A percentile compares a stretch with the other conserved stretches of the same genome.
Conservation (phyloP, 2,888 invertebrate genomes). For the Eupithecia subumbrata region DNA sequence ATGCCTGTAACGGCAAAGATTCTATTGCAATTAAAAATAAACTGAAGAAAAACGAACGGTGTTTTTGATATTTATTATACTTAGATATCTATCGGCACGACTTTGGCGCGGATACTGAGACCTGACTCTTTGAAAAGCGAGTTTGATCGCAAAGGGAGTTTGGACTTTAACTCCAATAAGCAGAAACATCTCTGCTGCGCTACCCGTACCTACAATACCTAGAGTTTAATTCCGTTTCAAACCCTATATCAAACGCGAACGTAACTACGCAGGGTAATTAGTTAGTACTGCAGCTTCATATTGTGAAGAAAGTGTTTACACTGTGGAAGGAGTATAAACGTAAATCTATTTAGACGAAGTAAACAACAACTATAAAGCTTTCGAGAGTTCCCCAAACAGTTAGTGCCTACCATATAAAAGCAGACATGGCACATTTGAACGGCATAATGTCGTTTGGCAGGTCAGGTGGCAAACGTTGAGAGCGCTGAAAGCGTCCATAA, state of each 20-base stretch:
- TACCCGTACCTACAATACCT: background rate
- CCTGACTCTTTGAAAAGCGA: background rate
- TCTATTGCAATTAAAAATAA: conserved; percentile 64
- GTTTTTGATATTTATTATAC: background rate
- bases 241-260: background rate
- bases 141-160: background rate
- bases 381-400: conserved; percentile 46
- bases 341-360: conserved; percentile 28
- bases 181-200: background rate
- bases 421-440: conserved; percentile 73
- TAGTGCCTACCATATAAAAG: conserved; percentile 70
- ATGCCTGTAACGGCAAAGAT: conserved; percentile 58
- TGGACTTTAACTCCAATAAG: background rate
- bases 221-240: background rate
- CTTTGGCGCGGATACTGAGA: background rate
- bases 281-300: conserved; percentile 5
- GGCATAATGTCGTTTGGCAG: conserved; percentile 73
- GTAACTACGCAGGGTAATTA: background rate
- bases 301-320: conserved; percentile 13
- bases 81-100: background rate
- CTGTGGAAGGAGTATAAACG: conserved; percentile 11
- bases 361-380: conserved; percentile 42
- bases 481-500: conserved; percentile 81
- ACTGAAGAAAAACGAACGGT: background rate
- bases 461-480: conserved; percentile 82